phyloP scores from a whole-genome alignment of 2,888 invertebrate species.

The Celastrina argiolus region DNA sequence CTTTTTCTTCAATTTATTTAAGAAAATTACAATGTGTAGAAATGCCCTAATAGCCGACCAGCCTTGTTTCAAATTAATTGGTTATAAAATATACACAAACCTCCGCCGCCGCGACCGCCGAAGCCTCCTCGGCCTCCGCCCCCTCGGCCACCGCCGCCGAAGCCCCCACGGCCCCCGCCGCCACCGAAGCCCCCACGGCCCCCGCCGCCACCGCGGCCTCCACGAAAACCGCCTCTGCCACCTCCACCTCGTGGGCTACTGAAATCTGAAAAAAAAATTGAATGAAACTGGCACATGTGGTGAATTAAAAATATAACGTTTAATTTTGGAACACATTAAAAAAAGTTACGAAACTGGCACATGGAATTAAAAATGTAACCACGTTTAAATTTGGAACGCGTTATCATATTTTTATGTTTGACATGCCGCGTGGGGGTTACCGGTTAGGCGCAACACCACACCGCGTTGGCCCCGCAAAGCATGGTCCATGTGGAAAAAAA shows the following conservation, averaged over 20 bases:
- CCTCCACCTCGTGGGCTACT: slow-evolving; percentile 49
- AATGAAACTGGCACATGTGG: too few relatives aligned
- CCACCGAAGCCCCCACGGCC: slow-evolving; percentile 46
- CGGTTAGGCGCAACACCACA: too few relatives aligned
- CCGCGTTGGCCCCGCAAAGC: background rate
- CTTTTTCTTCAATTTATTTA: too few relatives aligned
- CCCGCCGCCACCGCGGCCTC: slow-evolving; percentile 40
- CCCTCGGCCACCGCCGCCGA: slow-evolving; percentile 45
- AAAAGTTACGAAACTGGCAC: background rate
- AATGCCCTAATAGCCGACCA: background rate
- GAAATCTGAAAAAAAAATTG: slow-evolving; percentile 51
- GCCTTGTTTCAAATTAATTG: background rate
- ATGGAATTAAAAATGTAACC: background rate
- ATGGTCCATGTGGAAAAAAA: background rate
- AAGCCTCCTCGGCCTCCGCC: slow-evolving; percentile 48
- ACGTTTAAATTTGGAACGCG: background rate
- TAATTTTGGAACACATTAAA: too few relatives aligned
- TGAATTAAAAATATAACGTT: background rate
- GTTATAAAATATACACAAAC: background rate
- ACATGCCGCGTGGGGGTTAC: too few relatives aligned
- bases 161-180: slow-evolving; percentile 40
- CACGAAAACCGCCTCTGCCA: slow-evolving; percentile 36
- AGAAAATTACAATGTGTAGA: too few relatives aligned
- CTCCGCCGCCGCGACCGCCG: slow-evolving; percentile 55
- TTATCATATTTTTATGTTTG: background rate